Evolutionary conservation across 2,113 vertebrate genomes (phyloP).

Genomic region (Aptenodytes patagonicus): DNA sequence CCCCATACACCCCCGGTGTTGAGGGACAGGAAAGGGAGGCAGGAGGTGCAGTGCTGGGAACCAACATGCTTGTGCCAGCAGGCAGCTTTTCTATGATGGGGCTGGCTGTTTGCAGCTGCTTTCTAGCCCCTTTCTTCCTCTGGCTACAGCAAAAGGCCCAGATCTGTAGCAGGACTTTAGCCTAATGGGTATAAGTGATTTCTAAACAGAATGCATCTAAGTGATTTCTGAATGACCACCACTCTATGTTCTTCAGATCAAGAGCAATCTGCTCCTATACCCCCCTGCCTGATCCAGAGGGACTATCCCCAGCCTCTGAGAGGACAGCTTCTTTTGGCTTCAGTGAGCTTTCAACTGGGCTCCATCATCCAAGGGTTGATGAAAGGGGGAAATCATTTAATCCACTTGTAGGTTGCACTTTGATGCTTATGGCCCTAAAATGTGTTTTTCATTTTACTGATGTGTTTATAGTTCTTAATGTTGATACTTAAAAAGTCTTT

Average conservation of each 20-base stretch:
- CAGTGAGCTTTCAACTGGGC: background rate
- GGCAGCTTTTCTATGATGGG: background rate
- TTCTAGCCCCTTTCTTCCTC: background rate
- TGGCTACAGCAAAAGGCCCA: background rate
- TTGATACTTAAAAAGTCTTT: background rate
- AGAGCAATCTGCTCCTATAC: background rate
- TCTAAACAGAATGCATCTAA: background rate
- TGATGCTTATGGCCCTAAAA: background rate
- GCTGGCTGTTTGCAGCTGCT: background rate
- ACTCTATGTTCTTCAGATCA: background rate
- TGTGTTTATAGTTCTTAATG: background rate
- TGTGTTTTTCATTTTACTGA: background rate
- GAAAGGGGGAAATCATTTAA: background rate
- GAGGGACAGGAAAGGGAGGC: background rate
- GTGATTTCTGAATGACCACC: background rate
- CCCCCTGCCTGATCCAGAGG: background rate
- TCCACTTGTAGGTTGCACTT: background rate
- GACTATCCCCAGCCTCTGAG: background rate
- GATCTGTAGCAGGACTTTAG: background rate
- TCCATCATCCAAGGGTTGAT: background rate
- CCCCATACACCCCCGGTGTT: fast-evolving
- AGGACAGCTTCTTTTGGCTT: background rate
- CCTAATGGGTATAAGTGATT: background rate
- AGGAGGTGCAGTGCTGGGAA: background rate
- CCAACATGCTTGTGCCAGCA: background rate